A percentile compares a stretch with the other conserved stretches of the same genome.
Conservation (phyloP, 2,113 vertebrate genomes). For the Oenanthe melanoleuca region DNA sequence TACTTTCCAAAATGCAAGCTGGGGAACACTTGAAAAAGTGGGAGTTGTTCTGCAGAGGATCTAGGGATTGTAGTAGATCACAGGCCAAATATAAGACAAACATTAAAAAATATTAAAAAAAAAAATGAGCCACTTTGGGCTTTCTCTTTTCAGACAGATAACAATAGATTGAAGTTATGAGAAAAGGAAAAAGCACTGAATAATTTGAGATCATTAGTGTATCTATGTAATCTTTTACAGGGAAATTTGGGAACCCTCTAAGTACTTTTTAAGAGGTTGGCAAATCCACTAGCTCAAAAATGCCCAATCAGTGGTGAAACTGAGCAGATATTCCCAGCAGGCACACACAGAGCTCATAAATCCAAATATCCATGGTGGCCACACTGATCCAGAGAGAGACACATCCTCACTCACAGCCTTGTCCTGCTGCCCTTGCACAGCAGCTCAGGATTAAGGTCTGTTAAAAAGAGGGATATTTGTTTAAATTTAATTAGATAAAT, state of each 20-base stretch:
- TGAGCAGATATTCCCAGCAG: neutral
- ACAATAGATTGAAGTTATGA: neutral
- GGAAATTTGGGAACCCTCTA: rapidly evolving
- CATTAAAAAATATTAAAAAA: too few species aligned
- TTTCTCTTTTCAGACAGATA: neutral
- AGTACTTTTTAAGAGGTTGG: neutral
- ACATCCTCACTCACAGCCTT: neutral
- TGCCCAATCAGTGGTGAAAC: neutral
- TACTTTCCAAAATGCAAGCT: neutral
- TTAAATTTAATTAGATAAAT: neutral
- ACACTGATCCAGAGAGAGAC: neutral
- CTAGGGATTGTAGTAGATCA: neutral
- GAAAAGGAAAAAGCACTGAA: neutral
- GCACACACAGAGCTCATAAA: neutral
- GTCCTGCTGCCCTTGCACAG: neutral
- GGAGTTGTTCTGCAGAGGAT: neutral
- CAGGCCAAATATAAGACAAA: neutral
- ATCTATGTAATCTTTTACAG: neutral
- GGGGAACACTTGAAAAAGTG: neutral
- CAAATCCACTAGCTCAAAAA: neutral
- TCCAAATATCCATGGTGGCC: neutral
- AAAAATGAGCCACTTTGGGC: rapidly evolving
- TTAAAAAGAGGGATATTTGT: neutral
- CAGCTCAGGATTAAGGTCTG: neutral
- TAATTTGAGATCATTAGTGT: neutral